Evolutionary conservation across 2,113 vertebrate species (phyloP).

Genomic region (Zapornia atra): DNA sequence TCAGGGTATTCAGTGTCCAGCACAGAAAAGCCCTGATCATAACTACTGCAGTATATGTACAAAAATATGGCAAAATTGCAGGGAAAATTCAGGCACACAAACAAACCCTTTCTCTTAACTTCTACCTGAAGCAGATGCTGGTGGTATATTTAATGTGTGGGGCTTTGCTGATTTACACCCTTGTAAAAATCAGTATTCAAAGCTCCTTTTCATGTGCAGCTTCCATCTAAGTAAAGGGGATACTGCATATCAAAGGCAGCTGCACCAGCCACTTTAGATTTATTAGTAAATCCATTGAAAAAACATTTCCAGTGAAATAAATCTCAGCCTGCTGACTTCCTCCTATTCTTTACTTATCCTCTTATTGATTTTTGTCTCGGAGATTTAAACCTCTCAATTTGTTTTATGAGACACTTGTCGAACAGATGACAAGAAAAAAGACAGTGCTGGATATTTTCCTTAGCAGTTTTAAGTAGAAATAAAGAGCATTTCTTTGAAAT

Average conservation of each 20-base stretch:
- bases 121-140: slow-evolving; percentile 49
- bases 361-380: slow-evolving; percentile 72
- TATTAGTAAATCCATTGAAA: slow-evolving; percentile 74
- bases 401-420: slow-evolving; percentile 69
- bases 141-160: slow-evolving; percentile 29
- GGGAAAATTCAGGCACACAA: background rate
- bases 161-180: slow-evolving; percentile 55
- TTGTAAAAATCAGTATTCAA: slow-evolving; percentile 68
- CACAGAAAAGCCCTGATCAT: background rate
- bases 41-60: background rate
- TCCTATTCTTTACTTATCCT: slow-evolving; percentile 72
- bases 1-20: background rate
- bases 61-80: slow-evolving; percentile 1
- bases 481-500: slow-evolving; percentile 69
- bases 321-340: slow-evolving; percentile 70
- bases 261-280: slow-evolving; percentile 55
- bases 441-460: slow-evolving; percentile 61
- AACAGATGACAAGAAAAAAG: slow-evolving; percentile 55
- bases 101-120: background rate
- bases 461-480: slow-evolving; percentile 66
- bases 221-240: slow-evolving; percentile 53
- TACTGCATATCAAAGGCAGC: slow-evolving; percentile 58
- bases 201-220: slow-evolving; percentile 56
- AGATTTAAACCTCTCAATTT: slow-evolving; percentile 75
- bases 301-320: slow-evolving; percentile 76